These are phyloP conservation scores for Drosophila prosaltans DNA, from an alignment of 1,140 invertebrate genomes.

Conservation along the genomic window DNA sequence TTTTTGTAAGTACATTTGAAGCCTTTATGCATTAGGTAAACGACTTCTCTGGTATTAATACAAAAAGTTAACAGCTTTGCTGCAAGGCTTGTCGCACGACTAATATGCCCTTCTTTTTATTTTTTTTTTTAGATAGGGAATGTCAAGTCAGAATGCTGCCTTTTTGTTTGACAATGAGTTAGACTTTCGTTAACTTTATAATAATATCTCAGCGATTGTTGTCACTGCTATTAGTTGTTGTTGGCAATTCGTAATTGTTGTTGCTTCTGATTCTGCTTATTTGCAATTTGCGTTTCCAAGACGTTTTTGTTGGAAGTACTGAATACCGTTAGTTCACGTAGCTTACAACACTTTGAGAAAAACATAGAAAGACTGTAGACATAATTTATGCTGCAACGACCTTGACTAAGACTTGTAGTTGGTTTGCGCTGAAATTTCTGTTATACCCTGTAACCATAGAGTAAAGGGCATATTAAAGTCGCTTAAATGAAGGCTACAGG, in stretches of 20 bases:
- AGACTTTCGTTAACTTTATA: conserved; percentile 39
- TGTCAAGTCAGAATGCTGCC: conserved; percentile 42
- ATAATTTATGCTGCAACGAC: conserved; percentile 78
- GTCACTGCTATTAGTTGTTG: conserved; percentile 44
- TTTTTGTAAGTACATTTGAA: too few species aligned
- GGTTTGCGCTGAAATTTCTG: background rate
- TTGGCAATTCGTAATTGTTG: conserved; percentile 23
- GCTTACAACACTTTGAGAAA: conserved; percentile 44
- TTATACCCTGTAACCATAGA: too few species aligned
- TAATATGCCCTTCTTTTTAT: background rate
- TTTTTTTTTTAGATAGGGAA: conserved; percentile 11
- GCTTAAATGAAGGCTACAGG: too few species aligned
- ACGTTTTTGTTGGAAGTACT: conserved; percentile 9
- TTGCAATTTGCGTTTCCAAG: conserved; percentile 49
- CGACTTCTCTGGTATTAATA: too few species aligned
- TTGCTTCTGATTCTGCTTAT: conserved; percentile 25
- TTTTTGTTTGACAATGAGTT: conserved; percentile 8
- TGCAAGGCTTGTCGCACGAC: background rate
- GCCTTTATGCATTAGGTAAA: too few species aligned
- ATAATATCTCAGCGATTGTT: conserved; percentile 55
- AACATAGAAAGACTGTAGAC: conserved; percentile 26
- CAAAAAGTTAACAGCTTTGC: too few species aligned
- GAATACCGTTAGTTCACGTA: conserved; percentile 50
- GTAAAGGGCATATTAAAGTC: too few species aligned
- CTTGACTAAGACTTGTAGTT: conserved; percentile 68